Conservation (phyloP, 2,888 invertebrate genomes). For the Xiphydria camelus region DNA sequence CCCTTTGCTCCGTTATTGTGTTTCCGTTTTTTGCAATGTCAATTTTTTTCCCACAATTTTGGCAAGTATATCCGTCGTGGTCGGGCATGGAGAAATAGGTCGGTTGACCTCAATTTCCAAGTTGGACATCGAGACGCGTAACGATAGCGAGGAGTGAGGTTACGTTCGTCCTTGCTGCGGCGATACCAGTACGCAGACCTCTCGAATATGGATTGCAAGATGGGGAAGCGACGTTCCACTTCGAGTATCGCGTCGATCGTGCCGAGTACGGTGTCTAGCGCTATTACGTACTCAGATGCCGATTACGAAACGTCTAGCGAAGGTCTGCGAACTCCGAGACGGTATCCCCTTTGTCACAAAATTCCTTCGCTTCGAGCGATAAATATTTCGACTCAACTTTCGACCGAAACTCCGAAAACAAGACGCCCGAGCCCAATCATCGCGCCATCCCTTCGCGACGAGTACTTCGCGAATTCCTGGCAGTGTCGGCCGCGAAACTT, state of each 20-base stretch:
- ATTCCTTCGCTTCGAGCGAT: too few relatives aligned
- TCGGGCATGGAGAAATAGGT: too few relatives aligned
- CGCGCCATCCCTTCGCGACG: too few relatives aligned
- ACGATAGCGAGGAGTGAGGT: too few relatives aligned
- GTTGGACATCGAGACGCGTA: neutral
- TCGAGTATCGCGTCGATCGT: neutral
- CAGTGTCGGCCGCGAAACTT: neutral
- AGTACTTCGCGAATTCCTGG: neutral
- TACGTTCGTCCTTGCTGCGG: too few relatives aligned
- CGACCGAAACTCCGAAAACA: neutral
- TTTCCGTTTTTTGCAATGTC: too few relatives aligned
- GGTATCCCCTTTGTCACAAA: too few relatives aligned
- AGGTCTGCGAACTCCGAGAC: conserved; percentile 11
- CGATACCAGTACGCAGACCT: neutral
- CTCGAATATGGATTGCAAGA: neutral
- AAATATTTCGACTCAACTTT: neutral
- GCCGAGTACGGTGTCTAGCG: neutral
- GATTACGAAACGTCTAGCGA: conserved; percentile 15
- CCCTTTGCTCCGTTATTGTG: too few relatives aligned
- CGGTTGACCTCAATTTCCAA: conserved; percentile 1
- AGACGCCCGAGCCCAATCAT: too few relatives aligned
- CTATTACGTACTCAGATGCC: conserved; percentile 8
- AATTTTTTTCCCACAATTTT: too few relatives aligned
- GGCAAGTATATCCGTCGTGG: too few relatives aligned
- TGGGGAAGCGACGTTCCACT: neutral